A percentile compares a stretch with the other conserved stretches of the same genome.
Evolutionary conservation across 2,797 vertebrate species (phyloP).

Genomic region (Coluber constrictor): DNA sequence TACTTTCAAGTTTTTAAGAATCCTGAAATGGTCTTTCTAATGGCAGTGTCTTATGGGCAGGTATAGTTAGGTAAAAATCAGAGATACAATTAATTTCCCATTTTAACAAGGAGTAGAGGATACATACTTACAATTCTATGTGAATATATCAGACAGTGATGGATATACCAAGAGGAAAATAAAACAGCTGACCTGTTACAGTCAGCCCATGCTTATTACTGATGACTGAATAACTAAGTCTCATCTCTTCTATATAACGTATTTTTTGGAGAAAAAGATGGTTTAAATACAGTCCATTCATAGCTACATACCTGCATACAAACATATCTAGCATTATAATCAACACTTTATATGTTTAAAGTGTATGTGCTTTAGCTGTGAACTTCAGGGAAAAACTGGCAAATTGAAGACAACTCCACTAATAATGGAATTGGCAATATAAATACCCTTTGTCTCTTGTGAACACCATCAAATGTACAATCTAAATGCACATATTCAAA

Average conservation of each 20-base stretch:
- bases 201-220: too few relatives aligned
- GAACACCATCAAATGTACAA: not conserved
- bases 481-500: not conserved
- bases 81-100: not conserved
- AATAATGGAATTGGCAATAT: not conserved
- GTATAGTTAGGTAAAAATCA: not conserved
- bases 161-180: not conserved
- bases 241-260: not conserved
- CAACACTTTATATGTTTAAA: slow-evolving; percentile 18
- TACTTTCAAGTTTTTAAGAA: not conserved
- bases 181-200: not conserved
- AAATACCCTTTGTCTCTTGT: not conserved
- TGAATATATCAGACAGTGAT: not conserved
- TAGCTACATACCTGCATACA: not conserved
- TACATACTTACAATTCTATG: not conserved
- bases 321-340: slow-evolving; percentile 22
- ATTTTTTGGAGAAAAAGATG: too few relatives aligned
- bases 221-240: not conserved
- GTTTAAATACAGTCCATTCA: too few relatives aligned
- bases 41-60: not conserved
- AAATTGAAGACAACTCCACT: not conserved
- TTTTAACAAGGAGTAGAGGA: not conserved
- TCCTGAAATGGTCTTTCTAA: not conserved
- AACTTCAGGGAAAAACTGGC: not conserved
- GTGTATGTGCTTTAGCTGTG: slow-evolving; percentile 20